Evolutionary conservation across 1,140 invertebrate species (phyloP).

Genomic region (Saccostrea glomerata): DNA sequence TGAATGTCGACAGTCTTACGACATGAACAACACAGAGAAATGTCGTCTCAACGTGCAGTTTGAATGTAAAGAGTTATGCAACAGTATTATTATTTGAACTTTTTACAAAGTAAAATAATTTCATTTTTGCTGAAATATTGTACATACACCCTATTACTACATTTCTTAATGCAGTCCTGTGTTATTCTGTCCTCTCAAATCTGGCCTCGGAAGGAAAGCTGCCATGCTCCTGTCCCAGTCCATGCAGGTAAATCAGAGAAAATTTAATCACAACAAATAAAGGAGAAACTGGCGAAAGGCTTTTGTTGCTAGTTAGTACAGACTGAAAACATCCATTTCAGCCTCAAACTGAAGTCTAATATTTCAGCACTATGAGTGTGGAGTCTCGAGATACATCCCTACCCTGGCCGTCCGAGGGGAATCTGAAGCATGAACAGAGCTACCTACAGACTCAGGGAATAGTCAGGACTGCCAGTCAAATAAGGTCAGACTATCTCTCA

Average conservation of each 20-base stretch:
- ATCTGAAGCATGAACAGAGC: neutral
- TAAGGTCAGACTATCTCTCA: neutral
- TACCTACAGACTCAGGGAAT: neutral
- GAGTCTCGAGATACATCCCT: neutral
- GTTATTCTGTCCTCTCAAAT: neutral
- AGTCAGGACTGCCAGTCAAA: neutral
- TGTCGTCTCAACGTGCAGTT: constrained; percentile 1
- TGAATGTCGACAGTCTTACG: constrained; percentile 34
- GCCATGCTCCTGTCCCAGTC: neutral
- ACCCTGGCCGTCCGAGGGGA: neutral
- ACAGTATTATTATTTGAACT: too few relatives aligned
- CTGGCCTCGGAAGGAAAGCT: neutral
- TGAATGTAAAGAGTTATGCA: neutral
- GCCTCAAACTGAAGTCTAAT: neutral
- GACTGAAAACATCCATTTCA: too few relatives aligned
- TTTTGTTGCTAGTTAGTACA: too few relatives aligned
- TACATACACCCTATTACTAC: neutral
- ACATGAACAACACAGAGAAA: neutral
- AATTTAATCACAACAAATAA: too few relatives aligned
- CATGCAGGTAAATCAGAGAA: neutral
- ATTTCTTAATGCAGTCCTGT: neutral
- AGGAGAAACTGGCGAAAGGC: too few relatives aligned
- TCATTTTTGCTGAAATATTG: neutral
- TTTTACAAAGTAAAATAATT: too few relatives aligned
- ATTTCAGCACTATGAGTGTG: neutral